phyloP scores from a whole-genome alignment of 1,140 invertebrate genomes.

The Neodiprion lecontei region DNA sequence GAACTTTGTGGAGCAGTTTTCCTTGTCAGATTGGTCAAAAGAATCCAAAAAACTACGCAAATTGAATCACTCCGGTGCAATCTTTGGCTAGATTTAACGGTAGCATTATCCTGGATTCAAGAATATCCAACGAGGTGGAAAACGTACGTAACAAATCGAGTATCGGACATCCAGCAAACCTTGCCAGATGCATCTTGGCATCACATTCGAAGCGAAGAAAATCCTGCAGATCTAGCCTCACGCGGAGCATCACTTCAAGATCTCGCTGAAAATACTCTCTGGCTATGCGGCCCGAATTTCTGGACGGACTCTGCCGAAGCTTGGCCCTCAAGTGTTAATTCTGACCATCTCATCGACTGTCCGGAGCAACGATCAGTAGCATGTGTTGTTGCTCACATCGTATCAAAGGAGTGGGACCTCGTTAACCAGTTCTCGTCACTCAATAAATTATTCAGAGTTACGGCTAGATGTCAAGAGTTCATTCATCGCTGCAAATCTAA shows the following conservation, averaged over 20 bases:
- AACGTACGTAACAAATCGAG: slow-evolving; percentile 32
- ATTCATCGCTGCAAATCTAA: too few species aligned
- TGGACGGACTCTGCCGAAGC: too few species aligned
- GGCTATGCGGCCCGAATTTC: too few species aligned
- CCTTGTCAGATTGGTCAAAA: slow-evolving; percentile 19
- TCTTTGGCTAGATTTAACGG: slow-evolving; percentile 25
- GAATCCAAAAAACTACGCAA: not conserved
- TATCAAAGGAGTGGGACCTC: too few species aligned
- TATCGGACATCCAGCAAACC: slow-evolving; percentile 22
- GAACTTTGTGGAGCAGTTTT: slow-evolving; percentile 32
- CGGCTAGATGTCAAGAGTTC: too few species aligned
- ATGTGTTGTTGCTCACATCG: too few species aligned
- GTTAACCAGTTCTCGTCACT: too few species aligned
- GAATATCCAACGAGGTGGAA: slow-evolving; percentile 27
- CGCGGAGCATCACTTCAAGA: slow-evolving; percentile 11
- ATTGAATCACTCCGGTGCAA: not conserved
- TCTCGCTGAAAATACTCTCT: too few species aligned
- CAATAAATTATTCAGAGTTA: too few species aligned
- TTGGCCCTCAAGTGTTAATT: too few species aligned
- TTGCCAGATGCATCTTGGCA: slow-evolving; percentile 19
- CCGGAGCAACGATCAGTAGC: too few species aligned
- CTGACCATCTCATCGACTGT: too few species aligned
- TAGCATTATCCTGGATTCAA: slow-evolving; percentile 28
- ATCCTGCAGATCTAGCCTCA: slow-evolving; percentile 31
- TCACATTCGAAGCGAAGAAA: slow-evolving; percentile 26